Evolutionary conservation across 2,888 invertebrate species (phyloP), one percentile per base, ranked within the genome.

Genomic region (Imbricaverruca yamaguchii): DNA sequence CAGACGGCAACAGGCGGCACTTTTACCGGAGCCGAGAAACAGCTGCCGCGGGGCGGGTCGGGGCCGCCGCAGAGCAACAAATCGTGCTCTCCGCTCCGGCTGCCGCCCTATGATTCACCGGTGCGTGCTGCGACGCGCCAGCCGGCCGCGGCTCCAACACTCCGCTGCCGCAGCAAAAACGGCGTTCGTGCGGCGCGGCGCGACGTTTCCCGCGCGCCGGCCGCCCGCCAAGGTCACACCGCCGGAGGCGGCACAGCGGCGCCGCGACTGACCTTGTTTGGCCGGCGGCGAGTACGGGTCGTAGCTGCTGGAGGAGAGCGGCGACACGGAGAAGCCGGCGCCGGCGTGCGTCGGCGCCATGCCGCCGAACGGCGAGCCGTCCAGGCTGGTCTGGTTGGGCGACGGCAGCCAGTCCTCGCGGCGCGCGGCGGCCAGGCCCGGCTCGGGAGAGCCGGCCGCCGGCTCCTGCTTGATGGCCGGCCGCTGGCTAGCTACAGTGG

Each of bases 271-370:
- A 79, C 79, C 79, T 79, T n/a, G 79, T n/a, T 23, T 56, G 23
- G 23, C 79, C 23, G 79, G 23, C 84, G 94, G 94, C 89, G 94
- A 94, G 88, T 94, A 94, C 4, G 94, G 94, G 85, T 94, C 94
- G 89, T 94, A 95, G 91, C 94, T 94, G 88, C 94, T 92, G 25
- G 93, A 92, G 81, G 94, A 94, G 90, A 94, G 91, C 84, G 94
- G 94, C 25, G 83, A 82, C n/a, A 81, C 82, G 81, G 94, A 92
- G 88, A 94, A 95, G 81, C 94, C 94, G 69, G 56, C 81, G 85
- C 25, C 84, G 84, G 69, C 84, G 83, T 55, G 83, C 77, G 80
- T 87, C 91, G 86, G 88, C 92, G 88, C 86, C 88, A 87, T 85
- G 77, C 82, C 89, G 86, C 85, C 89, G 88, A 85, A 85, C n/a